Evolutionary conservation across 2,888 invertebrate genomes (phyloP), one percentile per base, ranked within the genome.

Genomic region (Thera obeliscata): DNA sequence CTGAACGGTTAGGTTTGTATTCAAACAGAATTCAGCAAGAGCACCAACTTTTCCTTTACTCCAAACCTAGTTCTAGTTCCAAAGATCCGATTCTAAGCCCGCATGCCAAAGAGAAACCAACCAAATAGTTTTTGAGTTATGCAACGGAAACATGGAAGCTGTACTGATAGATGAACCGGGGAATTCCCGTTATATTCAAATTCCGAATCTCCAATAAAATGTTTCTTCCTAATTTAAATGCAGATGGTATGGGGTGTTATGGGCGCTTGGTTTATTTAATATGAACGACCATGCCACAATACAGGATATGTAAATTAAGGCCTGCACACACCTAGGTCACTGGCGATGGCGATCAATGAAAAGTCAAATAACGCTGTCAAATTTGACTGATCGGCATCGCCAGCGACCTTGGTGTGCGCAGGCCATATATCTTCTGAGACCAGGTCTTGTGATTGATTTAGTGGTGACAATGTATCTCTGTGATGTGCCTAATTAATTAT

Each of bases 111-210:
- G 52, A 57, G 66, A 43, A 66, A 56, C 56, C 57, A 36, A 56
- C 61, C 56, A 52, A 61, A 66, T 66, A 66, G 66, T 66, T 66
- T 66, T 61, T 61, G 66, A 66, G 66, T 66, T 66, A 66, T 66
- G 61, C 61, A 61, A 11, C 55, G 48, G 52, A 57, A 64, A 64
- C 43, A 57, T 36, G 59, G 49, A 8, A 58, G 12, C 38, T 50
- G 46, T 52, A 58, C 58, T 46, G 11, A 35, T 55, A 55, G 54
- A 43, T 65, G 56, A 65, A 56, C 50, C n/a, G 33, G 9, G 55
- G 46, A 43, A 38, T 55, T 36, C 9, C 33, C 55, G 54, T 3
- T 54, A 22, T 33, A 33, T 49, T 49, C 12, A 49, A 49, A 49
- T 49, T n/a, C 48, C 54, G 11, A 54, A 35, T 35, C 35, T 33